These are phyloP conservation scores for Sinocyclocheilus rhinocerous DNA, from an alignment of 2,113 vertebrate genomes.

Conservation along the genomic window DNA sequence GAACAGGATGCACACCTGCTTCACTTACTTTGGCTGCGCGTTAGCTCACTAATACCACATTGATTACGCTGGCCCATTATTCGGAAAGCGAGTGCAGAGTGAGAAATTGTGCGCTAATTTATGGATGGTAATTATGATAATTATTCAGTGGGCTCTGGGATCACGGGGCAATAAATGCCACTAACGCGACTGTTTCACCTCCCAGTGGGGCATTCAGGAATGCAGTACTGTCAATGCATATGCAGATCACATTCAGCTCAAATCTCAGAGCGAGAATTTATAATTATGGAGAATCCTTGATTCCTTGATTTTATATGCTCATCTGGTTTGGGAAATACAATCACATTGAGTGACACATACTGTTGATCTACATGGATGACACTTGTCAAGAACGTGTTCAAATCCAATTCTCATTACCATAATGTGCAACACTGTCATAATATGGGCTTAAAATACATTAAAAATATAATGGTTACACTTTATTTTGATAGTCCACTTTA, in stretches of 20 bases:
- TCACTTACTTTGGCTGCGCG: neutral
- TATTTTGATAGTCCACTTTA: too few relatives aligned
- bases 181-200: constrained; percentile 32
- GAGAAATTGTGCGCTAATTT: constrained; percentile 51
- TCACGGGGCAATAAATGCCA: constrained; percentile 39
- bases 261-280: constrained; percentile 32
- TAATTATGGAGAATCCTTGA: constrained; percentile 1
- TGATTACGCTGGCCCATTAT: constrained; percentile 29
- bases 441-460: too few relatives aligned
- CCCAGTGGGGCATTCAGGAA: constrained; percentile 43
- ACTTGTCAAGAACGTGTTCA: neutral
- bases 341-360: constrained; percentile 12
- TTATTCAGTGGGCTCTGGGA: constrained; percentile 43
- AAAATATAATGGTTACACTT: too few relatives aligned
- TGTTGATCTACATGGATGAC: neutral
- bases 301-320: constrained; percentile 23
- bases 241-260: constrained; percentile 34
- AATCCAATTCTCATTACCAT: neutral
- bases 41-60: constrained; percentile 3
- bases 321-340: constrained; percentile 37
- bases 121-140: constrained; percentile 56
- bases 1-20: constrained; percentile 17
- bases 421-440: neutral
- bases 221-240: constrained; percentile 33
- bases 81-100: constrained; percentile 10